phyloP scores from a whole-genome alignment of 2,113 vertebrate species.

The Gasterosteus nipponicus region DNA sequence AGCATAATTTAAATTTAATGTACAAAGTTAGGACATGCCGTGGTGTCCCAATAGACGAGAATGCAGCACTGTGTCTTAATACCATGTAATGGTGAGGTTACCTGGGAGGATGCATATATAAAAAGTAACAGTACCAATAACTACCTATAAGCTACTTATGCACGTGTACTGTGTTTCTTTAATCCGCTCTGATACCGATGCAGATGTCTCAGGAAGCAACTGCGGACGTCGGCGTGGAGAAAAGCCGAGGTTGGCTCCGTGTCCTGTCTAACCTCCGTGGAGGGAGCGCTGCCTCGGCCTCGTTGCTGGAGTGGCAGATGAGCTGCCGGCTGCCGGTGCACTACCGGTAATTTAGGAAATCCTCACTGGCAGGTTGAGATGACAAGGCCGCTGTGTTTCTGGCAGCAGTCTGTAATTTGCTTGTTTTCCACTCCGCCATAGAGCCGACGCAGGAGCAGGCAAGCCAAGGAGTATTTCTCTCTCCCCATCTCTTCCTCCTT shows the following conservation, averaged over 20 bases:
- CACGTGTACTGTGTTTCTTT: background rate
- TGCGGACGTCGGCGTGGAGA: background rate
- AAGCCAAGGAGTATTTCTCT: conserved; percentile 41
- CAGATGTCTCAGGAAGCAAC: background rate
- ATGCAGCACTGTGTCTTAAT: background rate
- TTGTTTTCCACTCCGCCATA: conserved; percentile 81
- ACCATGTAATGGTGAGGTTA: background rate
- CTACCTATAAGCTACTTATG: background rate
- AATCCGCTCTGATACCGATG: background rate
- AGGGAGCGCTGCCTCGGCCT: conserved; percentile 7
- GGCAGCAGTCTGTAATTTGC: conserved; percentile 81
- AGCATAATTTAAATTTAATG: background rate
- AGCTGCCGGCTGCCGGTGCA: conserved; percentile 77
- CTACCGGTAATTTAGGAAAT: conserved; percentile 84
- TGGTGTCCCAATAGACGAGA: background rate
- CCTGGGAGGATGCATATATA: background rate
- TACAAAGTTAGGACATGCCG: background rate
- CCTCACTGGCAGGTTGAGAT: conserved; percentile 83
- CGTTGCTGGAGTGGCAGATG: conserved; percentile 68
- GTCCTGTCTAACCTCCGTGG: conserved; percentile 12
- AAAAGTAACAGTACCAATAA: too few relatives aligned
- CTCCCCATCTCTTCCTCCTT: background rate
- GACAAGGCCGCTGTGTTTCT: conserved; percentile 83
- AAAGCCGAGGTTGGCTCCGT: conserved; percentile 12
- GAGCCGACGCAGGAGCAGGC: conserved; percentile 71